Evolutionary conservation across 2,113 vertebrate species (phyloP), one percentile per base, ranked within the genome.

Genomic region (Monarcha castaneiventris): DNA sequence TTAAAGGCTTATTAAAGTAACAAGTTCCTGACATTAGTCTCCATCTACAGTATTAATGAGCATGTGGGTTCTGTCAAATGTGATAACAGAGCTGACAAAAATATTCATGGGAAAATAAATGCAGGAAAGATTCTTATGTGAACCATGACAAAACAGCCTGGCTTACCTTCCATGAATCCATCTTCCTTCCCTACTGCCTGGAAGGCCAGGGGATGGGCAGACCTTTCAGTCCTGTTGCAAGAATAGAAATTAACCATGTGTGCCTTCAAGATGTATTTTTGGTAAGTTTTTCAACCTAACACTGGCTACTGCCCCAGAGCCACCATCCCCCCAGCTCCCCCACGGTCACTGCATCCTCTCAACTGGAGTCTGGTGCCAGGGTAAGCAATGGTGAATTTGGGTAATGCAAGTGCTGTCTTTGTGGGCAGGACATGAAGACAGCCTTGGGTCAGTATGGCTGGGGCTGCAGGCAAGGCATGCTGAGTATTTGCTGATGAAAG

Each of bases 281-380:
- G 55, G 11, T 32, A 66, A 18, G 7, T 43, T 62, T 56, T 91
- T 61, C 66, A 78, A 6, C 9, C 17, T 74, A 43, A 69, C 27
- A 16, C 22, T 58, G 43, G 62, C 48, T 44, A 3, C 37, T 46
- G 32, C 22, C 25, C 32, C 35, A 72, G 35, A 84, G 23, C 16
- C 17, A 59, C 19, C 25, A 41, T 1, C 1, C 1, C 13, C 27
- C 9, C 4, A 1, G 11, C 19, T 76, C 4, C 10, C 12, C 11
- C 4, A 46, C 5, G 3, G 11, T 11, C 17, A 71, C 78, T 44
- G 37, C 32, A 63, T 7, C 59, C 49, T 77, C 78, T 48, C 44
- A 46, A 44, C 14, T 77, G 30, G 22, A 66, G 39, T 48, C 49
- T 43, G 25, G 13, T 72, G 22, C 41, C 52, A 22, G 32, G 23